Percentiles rank a stretch among this genome's conserved stretches.
Conservation (phyloP, 2,797 vertebrate genomes). For the Urophycis tenuis region DNA sequence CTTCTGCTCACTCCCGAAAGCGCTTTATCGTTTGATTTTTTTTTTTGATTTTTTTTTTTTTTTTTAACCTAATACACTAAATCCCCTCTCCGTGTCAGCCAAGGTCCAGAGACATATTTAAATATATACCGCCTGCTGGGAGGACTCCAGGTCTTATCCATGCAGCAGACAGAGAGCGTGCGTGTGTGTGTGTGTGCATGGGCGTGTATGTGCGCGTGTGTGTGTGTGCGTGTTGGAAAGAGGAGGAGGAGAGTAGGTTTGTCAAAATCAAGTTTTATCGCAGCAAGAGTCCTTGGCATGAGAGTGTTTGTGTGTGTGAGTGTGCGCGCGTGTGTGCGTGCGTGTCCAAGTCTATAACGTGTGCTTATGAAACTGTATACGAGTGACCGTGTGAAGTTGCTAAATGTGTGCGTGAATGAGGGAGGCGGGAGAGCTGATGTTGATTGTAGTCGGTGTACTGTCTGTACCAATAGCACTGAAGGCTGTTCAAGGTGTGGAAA, state of each 20-base stretch:
- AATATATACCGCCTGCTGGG: constrained; percentile 4
- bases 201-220: constrained; percentile 15
- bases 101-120: constrained; percentile 39
- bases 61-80: constrained; percentile 57
- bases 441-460: constrained; percentile 56
- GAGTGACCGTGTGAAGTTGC: constrained; percentile 10
- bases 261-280: not conserved
- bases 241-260: constrained; percentile 27
- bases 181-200: constrained; percentile 18
- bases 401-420: constrained; percentile 26
- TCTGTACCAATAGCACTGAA: constrained; percentile 66
- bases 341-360: constrained; percentile 31
- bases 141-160: not conserved
- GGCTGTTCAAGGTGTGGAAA: constrained; percentile 42
- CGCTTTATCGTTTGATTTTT: constrained; percentile 55
- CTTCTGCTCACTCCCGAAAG: constrained; percentile 40
- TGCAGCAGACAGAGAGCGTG: constrained; percentile 7
- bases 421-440: constrained; percentile 31
- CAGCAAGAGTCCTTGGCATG: not conserved
- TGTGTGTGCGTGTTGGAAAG: constrained; percentile 19
- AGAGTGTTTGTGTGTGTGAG: constrained; percentile 24
- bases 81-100: constrained; percentile 51
- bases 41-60: constrained; percentile 39
- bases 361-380: constrained; percentile 48
- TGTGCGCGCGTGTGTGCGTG: too few relatives aligned